Evolutionary conservation across 2,797 vertebrate species (phyloP).

Genomic region (Malurus leucopterus): DNA sequence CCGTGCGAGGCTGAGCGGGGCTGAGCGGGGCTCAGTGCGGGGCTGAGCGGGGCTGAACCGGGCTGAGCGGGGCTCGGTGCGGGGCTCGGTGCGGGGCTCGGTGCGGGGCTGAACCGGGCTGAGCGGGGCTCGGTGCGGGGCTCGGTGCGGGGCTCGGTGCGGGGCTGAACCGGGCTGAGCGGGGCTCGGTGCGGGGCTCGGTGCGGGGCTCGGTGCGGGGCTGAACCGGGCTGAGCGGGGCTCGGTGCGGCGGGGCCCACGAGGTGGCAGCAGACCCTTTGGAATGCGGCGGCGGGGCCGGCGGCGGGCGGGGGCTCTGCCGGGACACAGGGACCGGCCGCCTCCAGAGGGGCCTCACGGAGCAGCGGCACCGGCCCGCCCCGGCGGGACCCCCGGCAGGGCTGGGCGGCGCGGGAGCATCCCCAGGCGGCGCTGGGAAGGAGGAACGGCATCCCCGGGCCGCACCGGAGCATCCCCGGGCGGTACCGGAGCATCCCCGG

Average conservation of each 20-base stretch:
- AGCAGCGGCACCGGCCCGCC: background rate
- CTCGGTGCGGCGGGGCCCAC: conserved; percentile 34
- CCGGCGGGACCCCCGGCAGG: background rate
- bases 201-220: background rate
- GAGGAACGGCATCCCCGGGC: background rate
- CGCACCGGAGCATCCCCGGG: background rate
- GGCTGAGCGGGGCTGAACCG: too few species aligned
- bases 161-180: background rate
- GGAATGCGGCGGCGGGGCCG: conserved; percentile 16
- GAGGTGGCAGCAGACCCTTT: conserved; percentile 73
- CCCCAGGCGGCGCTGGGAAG: background rate
- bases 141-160: too few species aligned
- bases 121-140: too few species aligned
- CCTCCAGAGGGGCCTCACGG: background rate
- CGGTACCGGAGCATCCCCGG: background rate
- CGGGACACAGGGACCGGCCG: background rate
- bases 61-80: background rate
- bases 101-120: background rate
- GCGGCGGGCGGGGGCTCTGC: background rate
- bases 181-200: background rate
- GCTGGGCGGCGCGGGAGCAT: fast-evolving
- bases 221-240: too few species aligned
- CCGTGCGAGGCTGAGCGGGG: too few species aligned
- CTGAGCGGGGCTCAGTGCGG: background rate
- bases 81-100: background rate